Percentiles rank a stretch among this genome's conserved stretches.
Conservation (phyloP, 2,888 invertebrate species). For the Aspidiotus rigidus region DNA sequence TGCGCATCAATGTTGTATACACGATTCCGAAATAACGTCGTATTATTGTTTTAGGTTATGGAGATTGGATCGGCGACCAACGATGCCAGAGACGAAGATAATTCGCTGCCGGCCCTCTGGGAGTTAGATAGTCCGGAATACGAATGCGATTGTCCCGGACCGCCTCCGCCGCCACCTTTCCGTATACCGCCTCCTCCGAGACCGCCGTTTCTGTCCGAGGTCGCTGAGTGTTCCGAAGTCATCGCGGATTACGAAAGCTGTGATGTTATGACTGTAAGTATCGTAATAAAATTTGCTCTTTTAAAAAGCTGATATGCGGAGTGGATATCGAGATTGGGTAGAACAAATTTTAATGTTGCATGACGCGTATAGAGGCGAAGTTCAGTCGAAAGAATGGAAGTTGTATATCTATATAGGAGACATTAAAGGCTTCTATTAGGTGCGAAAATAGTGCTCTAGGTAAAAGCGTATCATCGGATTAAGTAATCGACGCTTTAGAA, state of each 20-base stretch:
- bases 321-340: no score
- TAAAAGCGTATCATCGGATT: no score
- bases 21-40: not conserved
- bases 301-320: not conserved
- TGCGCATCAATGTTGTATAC: no score
- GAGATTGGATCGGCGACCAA: constrained; percentile 33
- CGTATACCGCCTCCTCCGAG: constrained; percentile 63
- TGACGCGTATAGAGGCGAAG: no score
- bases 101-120: constrained; percentile 47
- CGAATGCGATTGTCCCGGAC: constrained; percentile 67
- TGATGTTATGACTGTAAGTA: constrained; percentile 66
- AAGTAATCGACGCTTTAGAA: no score
- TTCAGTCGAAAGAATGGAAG: no score
- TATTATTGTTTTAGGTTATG: constrained; percentile 30
- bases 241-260: constrained; percentile 64
- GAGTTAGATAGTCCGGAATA: constrained; percentile 60
- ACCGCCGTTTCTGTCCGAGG: constrained; percentile 59
- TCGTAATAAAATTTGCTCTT: not conserved
- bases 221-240: constrained; percentile 59
- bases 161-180: constrained; percentile 61
- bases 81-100: constrained; percentile 32
- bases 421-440: no score
- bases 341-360: no score
- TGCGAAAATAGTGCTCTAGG: no score
- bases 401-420: no score